phyloP scores from a whole-genome alignment of 2,113 vertebrate genomes.

The Trinectes maculatus region DNA sequence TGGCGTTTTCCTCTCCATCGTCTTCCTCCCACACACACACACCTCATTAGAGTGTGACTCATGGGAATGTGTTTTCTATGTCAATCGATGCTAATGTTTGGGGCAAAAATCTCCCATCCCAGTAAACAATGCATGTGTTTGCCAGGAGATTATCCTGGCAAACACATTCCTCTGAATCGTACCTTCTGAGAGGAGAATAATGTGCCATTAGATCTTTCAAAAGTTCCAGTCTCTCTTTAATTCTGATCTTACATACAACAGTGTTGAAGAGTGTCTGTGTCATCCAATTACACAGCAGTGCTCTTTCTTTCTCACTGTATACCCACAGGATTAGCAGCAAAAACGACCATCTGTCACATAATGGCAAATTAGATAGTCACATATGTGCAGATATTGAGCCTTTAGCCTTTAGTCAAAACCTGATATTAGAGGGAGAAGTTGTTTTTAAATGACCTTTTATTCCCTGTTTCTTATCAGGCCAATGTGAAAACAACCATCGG shows the following conservation, averaged over 20 bases:
- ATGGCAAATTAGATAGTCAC: conserved; percentile 28
- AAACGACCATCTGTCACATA: conserved; percentile 17
- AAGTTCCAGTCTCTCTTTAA: background rate
- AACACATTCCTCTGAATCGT: too few relatives aligned
- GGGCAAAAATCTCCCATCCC: conserved; percentile 4
- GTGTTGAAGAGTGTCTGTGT: background rate
- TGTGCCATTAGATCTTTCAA: background rate
- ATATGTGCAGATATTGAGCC: conserved; percentile 28
- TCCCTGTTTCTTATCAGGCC: background rate
- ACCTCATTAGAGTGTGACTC: conserved; percentile 53
- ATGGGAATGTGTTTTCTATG: conserved; percentile 10
- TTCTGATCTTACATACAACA: background rate
- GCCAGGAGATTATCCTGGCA: conserved; percentile 18
- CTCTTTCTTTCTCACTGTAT: conserved; percentile 6
- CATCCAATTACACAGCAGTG: background rate
- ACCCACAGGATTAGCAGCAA: conserved; percentile 1
- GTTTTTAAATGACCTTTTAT: background rate
- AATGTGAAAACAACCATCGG: conserved; percentile 30
- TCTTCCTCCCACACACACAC: conserved; percentile 35
- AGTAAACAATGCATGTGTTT: conserved; percentile 10
- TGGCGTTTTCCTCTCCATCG: conserved; percentile 1
- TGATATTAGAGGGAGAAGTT: conserved; percentile 5
- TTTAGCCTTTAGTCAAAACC: conserved; percentile 28
- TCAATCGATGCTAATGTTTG: conserved; percentile 9
- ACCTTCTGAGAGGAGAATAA: background rate